Evolutionary conservation across 2,113 vertebrate genomes (phyloP), one percentile per base, ranked within the genome.

Genomic region (Corydoras maculifer): DNA sequence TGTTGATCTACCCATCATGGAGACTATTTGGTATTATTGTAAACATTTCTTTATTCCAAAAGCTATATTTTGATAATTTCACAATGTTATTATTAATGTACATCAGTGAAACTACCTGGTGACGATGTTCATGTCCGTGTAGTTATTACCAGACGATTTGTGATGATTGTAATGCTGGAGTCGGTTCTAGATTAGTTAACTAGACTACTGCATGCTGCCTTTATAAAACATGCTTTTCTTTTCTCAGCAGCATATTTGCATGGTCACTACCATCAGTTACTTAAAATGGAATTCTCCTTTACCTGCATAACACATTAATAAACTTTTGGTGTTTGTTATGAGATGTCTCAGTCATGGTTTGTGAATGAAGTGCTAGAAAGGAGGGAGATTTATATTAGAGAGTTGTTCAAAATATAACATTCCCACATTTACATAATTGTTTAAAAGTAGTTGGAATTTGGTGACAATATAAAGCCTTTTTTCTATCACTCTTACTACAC

Each of bases 21-120:
- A 77, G 64, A 43, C 31, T 67, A 62, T 53, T 77, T 75, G 68
- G 70, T 74, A 77, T 68, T 31, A 66, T 75, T 77, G 66, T 77
- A 69, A 77, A 70, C 75, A 60, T 77, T 77, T 10, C 75, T 64
- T 54, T 32, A 71, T 81, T 73, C 74, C 77, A n/a, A 61, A 82
- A 74, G 71, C 75, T 68, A 78, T 87, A 83, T 89, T 87, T 90
- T 84, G 81, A 86, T 86, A 84, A 86, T 82, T 83, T 86, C 81
- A 86, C 82, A 76, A 85, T 76, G 54, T 60, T 50, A 68, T 80
- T 84, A 82, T 82, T 75, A 82, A 80, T 72, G 81, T 84, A 75
- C 76, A 66, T 77, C 65, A 74, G 72, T 70, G 72, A 30, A 18
- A 68, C 50, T 70, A 62, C 71, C 73, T 62, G 64, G 67, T 74